Evolutionary conservation across 2,888 invertebrate species (phyloP), one percentile per base, ranked within the genome.

Genomic region (Lasius fuliginosus): DNA sequence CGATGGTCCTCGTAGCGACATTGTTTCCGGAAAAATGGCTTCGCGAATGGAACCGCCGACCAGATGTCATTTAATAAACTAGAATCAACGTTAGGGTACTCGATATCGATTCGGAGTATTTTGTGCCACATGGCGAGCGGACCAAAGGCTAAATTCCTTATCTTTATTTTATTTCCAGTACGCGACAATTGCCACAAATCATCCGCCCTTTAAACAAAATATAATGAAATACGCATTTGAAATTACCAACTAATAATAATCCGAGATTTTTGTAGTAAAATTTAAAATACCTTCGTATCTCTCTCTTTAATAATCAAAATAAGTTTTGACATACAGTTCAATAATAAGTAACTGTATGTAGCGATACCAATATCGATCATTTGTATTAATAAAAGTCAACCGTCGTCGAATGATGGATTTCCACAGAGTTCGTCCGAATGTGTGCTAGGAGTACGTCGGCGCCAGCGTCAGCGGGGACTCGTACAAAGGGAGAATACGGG

Each of bases 21-120:
- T 94, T 94, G 94, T 94, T 93, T 94, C 92, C 92, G 93, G 92
- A 92, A 94, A 93, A 93, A 92, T 92, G 92, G 91, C 91, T 91
- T 83, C 86, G 86, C 73, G 77, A 82, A 85, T 75, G 68, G 76
- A 84, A 75, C 73, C 86, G 86, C 82, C 88, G 84, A 53, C 90
- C 90, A 90, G 90, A 90, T 90, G 90, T 71, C 87, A 87, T 85
- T 87, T 90, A 90, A 90, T 86, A 85, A 89, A 69, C 73, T 84
- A 74, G 89, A 88, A 89, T 89, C 79, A 76, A 84, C 42, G 71
- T 42, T 36, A 9, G 42, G 42, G 71, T 6, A 73, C 79, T 60
- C 60, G 40, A 77, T 77, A 68, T 30, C 64, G 68, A 77, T 46
- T 58, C 33, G 42, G 23, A 27, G 58, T 46, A 60, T 46, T 81